These are phyloP conservation scores for Rafetus swinhoei DNA, from an alignment of 2,113 vertebrate genomes.

Conservation along the genomic window DNA sequence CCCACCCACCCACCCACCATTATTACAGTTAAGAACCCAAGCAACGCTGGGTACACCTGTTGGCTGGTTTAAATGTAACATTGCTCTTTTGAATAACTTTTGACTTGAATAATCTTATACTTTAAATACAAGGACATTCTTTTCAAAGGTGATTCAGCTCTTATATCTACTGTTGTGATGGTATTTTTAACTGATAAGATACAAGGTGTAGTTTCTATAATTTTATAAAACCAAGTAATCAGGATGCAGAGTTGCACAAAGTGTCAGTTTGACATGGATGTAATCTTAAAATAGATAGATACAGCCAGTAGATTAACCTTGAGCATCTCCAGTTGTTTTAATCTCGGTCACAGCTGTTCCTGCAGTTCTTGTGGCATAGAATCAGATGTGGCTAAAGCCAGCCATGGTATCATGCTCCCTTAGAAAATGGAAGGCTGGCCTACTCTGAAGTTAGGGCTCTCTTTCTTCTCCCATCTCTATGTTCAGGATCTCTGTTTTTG, in stretches of 20 bases:
- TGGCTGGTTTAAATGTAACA: background rate
- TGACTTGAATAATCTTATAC: background rate
- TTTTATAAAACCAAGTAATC: background rate
- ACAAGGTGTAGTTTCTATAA: background rate
- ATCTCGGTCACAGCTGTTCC: background rate
- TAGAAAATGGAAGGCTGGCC: background rate
- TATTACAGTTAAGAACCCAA: no score
- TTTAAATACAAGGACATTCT: background rate
- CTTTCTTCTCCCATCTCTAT: slow-evolving; percentile 3
- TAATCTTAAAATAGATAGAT: background rate
- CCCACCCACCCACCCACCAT: no score
- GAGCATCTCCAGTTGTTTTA: background rate
- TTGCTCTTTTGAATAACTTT: background rate
- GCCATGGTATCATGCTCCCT: background rate
- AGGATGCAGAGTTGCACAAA: background rate
- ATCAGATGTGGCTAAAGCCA: background rate
- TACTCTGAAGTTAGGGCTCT: background rate
- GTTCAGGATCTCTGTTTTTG: background rate
- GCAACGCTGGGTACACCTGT: background rate
- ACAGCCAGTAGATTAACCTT: background rate
- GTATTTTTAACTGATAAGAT: background rate
- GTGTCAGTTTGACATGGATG: background rate
- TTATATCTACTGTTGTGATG: background rate
- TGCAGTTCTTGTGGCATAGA: background rate
- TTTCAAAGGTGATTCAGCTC: background rate